Evolutionary conservation across 1,140 invertebrate genomes (phyloP), one percentile per base, ranked within the genome.

Genomic region (Arctopsyche grandis): DNA sequence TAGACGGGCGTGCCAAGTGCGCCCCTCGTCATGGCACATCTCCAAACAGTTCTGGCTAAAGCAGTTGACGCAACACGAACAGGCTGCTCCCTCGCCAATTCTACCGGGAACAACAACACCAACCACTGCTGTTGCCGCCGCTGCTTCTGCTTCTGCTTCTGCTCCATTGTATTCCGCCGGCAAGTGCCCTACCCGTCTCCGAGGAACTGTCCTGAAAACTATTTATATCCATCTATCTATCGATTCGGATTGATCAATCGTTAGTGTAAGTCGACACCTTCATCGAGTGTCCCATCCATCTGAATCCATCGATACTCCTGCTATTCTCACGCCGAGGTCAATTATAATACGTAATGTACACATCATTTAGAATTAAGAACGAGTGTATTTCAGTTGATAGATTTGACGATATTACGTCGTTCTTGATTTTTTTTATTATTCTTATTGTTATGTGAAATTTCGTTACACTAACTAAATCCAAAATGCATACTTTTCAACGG

Each of bases 61-160:
- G 24, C 48, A 76, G 74, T 76, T 66, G 74, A 76, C 52, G 56
- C 52, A 60, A 63, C 74, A 22, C 56, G 29, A 63, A 38, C 74
- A 60, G 74, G 74, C 74, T 22, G 74, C 74, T 16, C 12, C 12
- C 74, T 22, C 74, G 56, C 22, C 22, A 26, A 48, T n/a, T 21
- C 48, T 9, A 21, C 52, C 48, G 48, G 56, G 56, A 76, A 76
- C 19, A 76, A 29, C 5, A 76, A 26, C 10, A 22, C 14, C 24
- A 5, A 24, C 9, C 63, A 24, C 26, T 22, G 24, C 24, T 22
- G 63, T 66, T 22, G 22, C 24, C 22, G 63, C 26, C n/a, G 63
- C 22, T 21, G 56, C 9, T 60, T 21, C 56, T 52, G 12, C 9
- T 60, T 21, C 56, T 52, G 12, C 48, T 52, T 14, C 48, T 9